phyloP scores from a whole-genome alignment of 2,888 invertebrate genomes.

The Plagodis dolabraria region DNA sequence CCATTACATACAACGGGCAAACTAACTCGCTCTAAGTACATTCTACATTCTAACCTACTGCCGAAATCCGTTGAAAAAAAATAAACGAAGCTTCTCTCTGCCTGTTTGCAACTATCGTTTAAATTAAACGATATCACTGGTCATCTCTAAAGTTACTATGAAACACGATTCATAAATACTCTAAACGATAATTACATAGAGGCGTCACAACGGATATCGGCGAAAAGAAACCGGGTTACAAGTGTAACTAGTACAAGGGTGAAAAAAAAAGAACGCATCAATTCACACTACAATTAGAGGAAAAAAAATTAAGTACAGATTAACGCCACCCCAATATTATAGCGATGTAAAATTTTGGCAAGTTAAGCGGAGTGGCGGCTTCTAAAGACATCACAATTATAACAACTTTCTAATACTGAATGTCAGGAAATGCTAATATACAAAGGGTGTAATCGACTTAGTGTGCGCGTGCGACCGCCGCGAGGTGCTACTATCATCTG shows the following conservation, averaged over 20 bases:
- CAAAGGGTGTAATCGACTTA: conserved; percentile 71
- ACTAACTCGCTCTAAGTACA: conserved; percentile 70
- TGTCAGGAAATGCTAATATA: conserved; percentile 74
- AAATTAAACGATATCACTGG: conserved; percentile 26
- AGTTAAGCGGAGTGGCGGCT: conserved; percentile 65
- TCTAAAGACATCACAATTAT: conserved; percentile 69
- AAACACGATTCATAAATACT: not conserved
- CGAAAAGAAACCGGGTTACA: conserved; percentile 59
- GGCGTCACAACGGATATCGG: conserved; percentile 47
- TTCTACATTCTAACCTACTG: conserved; percentile 65
- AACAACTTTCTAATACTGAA: conserved; percentile 80
- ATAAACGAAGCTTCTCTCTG: conserved; percentile 29
- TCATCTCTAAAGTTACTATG: conserved; percentile 18
- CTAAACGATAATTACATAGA: conserved; percentile 32
- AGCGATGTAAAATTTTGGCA: conserved; percentile 65
- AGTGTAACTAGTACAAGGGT: conserved; percentile 66
- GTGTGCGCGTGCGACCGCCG: conserved; percentile 45
- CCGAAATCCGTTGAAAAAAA: conserved; percentile 53
- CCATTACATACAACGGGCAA: conserved; percentile 76
- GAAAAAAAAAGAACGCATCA: conserved; percentile 49
- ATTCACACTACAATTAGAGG: conserved; percentile 46
- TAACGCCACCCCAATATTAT: conserved; percentile 46
- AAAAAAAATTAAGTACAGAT: conserved; percentile 74
- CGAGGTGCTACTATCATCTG: conserved; percentile 20
- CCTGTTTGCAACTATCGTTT: conserved; percentile 28